A percentile compares a stretch with the other conserved stretches of the same genome.
These are phyloP conservation scores for Hipparchia sbordonii DNA, from an alignment of 2,888 invertebrate genomes.

Conservation along the genomic window DNA sequence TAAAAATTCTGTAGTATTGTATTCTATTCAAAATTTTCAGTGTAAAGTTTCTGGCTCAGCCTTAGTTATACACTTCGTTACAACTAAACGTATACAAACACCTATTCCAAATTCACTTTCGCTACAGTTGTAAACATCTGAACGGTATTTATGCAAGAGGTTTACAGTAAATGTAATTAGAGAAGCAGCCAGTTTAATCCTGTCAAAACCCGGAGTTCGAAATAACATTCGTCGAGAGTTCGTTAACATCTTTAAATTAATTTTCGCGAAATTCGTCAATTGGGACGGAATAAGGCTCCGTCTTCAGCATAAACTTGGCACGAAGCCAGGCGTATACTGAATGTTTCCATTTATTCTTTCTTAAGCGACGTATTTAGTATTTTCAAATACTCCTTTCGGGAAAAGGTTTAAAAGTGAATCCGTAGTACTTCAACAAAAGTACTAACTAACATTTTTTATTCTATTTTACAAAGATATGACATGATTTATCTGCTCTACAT, in stretches of 20 bases:
- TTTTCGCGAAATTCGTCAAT: constrained; percentile 69
- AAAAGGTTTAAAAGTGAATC: constrained; percentile 37
- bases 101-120: constrained; percentile 31
- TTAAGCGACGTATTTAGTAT: constrained; percentile 32
- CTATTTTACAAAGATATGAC: background rate
- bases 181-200: constrained; percentile 60
- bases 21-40: too few species aligned
- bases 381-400: constrained; percentile 34
- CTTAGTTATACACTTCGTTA: too few species aligned
- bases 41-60: too few species aligned
- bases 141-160: constrained; percentile 42
- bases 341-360: constrained; percentile 44
- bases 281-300: constrained; percentile 67
- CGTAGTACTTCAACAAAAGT: background rate
- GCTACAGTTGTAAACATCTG: constrained; percentile 33
- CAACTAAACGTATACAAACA: background rate
- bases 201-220: constrained; percentile 54
- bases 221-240: constrained; percentile 61
- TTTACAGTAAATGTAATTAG: constrained; percentile 56
- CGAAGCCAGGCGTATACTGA: constrained; percentile 50
- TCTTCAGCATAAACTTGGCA: constrained; percentile 62
- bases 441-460: too few species aligned
- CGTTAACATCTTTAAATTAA: constrained; percentile 68
- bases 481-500: background rate
- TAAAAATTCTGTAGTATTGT: too few species aligned